A percentile compares a stretch with the other conserved stretches of the same genome.
Conservation (phyloP, 1,140 invertebrate species). For the Myzus persicae region DNA sequence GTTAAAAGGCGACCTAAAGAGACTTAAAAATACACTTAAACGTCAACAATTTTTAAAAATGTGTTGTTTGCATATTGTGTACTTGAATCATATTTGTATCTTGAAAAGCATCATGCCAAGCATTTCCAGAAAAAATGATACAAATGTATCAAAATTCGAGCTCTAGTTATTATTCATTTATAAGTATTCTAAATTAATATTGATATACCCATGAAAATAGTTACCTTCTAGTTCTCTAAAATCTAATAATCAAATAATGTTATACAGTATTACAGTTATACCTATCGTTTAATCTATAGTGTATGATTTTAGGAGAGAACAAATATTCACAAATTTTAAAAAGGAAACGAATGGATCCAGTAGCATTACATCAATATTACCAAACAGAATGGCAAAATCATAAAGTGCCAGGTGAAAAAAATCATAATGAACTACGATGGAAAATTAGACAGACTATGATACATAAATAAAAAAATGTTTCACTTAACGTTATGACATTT, state of each 20-base stretch:
- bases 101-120: not conserved
- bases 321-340: slow-evolving; percentile 35
- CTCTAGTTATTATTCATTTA: not conserved
- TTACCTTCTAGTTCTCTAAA: too few relatives aligned
- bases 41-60: too few relatives aligned
- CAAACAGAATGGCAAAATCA: slow-evolving; percentile 50
- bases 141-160: too few relatives aligned
- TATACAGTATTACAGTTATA: not conserved
- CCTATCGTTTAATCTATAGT: not conserved
- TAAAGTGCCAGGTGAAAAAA: slow-evolving; percentile 59
- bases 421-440: slow-evolving; percentile 54
- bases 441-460: slow-evolving; percentile 37
- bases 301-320: not conserved
- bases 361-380: slow-evolving; percentile 58
- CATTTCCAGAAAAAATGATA: not conserved
- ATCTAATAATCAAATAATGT: not conserved
- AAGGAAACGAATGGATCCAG: slow-evolving; percentile 55
- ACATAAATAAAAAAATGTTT: slow-evolving; percentile 4
- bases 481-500: not conserved
- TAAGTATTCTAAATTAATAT: not conserved
- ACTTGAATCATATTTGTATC: too few relatives aligned
- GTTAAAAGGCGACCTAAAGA: too few relatives aligned
- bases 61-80: too few relatives aligned
- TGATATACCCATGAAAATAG: too few relatives aligned
- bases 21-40: too few relatives aligned